A percentile compares a stretch with the other conserved stretches of the same genome.
Conservation (phyloP, 1,140 invertebrate genomes). For the Trichonephila clavipes region DNA sequence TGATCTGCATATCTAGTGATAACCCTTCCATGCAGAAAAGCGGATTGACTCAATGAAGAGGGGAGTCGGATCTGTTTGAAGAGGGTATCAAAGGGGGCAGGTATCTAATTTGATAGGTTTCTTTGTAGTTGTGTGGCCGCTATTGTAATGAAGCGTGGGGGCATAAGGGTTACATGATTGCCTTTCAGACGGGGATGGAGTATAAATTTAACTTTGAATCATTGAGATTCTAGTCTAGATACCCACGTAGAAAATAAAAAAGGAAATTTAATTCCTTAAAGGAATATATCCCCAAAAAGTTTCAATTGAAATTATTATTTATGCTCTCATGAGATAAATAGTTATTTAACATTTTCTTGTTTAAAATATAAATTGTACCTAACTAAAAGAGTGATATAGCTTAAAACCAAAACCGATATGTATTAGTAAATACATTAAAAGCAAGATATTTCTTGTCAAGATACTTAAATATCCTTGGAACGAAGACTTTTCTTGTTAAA, state of each 20-base stretch:
- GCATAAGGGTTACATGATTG: constrained; percentile 62
- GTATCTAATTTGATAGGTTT: constrained; percentile 66
- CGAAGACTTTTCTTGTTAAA: no score
- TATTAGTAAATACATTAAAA: no score
- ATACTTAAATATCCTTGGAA: no score
- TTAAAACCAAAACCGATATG: no score
- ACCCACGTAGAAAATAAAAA: no score
- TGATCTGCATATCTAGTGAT: constrained; percentile 44
- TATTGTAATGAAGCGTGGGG: constrained; percentile 43
- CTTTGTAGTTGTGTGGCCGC: constrained; percentile 6
- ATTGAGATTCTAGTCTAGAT: not conserved
- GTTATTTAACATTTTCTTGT: no score
- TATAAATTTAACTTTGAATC: not conserved
- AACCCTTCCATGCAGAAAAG: constrained; percentile 46
- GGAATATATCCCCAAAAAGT: no score
- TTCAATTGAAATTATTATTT: no score
- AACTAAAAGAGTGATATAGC: no score
- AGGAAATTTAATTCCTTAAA: not conserved
- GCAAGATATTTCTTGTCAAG: no score
- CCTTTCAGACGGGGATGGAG: not conserved
- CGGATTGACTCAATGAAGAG: not conserved
- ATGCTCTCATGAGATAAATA: no score
- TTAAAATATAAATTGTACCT: no score
- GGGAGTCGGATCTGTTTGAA: not conserved
- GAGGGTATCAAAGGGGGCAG: constrained; percentile 47